Percentiles rank a stretch among this genome's conserved stretches.
Evolutionary conservation across 1,140 invertebrate species (phyloP).

Genomic region (Hesperophylax magnus): DNA sequence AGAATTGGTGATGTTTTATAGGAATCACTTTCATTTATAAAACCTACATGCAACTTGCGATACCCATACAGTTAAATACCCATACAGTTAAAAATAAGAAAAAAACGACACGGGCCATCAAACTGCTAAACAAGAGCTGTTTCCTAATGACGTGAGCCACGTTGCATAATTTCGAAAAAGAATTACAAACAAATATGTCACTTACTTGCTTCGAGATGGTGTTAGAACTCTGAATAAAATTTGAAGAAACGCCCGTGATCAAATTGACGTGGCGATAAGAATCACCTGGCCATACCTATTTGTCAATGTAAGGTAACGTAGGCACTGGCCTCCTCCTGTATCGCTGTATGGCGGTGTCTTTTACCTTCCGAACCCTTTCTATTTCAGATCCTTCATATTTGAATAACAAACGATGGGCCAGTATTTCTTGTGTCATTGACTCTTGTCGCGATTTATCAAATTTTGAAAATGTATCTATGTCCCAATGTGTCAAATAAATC

Average conservation of each 20-base stretch:
- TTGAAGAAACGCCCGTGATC: conserved; percentile 3
- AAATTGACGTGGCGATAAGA: conserved; percentile 6
- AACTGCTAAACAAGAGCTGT: no score
- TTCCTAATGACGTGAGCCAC: no score
- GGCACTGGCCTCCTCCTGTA: background rate
- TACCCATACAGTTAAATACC: no score
- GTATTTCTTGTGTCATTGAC: conserved; percentile 16
- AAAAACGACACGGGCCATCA: no score
- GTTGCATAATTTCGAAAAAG: no score
- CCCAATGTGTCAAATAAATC: background rate
- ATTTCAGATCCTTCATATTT: conserved; percentile 3
- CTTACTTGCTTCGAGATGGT: no score
- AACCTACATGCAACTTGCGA: no score
- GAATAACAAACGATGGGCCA: conserved; percentile 17
- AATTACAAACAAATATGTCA: no score
- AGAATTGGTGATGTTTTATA: no score
- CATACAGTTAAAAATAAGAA: no score
- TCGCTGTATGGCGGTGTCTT: conserved; percentile 3
- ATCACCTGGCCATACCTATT: background rate
- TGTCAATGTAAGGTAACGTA: conserved; percentile 9
- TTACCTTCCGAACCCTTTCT: background rate
- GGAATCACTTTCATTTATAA: no score
- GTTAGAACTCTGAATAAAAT: background rate
- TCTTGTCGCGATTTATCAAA: conserved; percentile 23
- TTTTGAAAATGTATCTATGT: background rate